phyloP scores from a whole-genome alignment of 2,888 invertebrate genomes.

The Bombylius major region DNA sequence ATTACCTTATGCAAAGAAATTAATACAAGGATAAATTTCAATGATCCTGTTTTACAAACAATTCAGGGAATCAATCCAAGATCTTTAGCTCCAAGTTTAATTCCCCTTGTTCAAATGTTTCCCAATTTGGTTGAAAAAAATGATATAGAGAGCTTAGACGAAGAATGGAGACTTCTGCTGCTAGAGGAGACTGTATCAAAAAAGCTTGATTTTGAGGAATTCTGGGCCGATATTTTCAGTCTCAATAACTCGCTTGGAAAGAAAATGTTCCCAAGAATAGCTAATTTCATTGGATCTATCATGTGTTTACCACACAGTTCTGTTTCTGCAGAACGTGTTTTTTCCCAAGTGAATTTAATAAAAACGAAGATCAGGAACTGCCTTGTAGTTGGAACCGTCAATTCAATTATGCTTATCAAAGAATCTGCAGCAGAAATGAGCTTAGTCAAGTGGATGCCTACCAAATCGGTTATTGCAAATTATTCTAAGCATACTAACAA shows the following conservation, averaged over 20 bases:
- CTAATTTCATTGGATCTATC: not conserved
- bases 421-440: not conserved
- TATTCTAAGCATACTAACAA: too few species aligned
- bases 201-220: not conserved
- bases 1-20: not conserved
- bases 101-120: not conserved
- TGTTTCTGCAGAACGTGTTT: not conserved
- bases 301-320: not conserved
- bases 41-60: not conserved
- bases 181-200: not conserved
- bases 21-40: not conserved
- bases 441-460: too few species aligned
- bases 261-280: not conserved
- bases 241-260: not conserved
- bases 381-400: not conserved
- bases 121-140: not conserved
- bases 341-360: not conserved
- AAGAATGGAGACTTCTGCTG: not conserved
- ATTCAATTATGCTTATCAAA: not conserved
- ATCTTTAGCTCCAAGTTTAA: not conserved
- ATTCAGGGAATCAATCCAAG: not conserved
- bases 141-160: not conserved
- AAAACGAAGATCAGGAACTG: not conserved
- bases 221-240: not conserved
- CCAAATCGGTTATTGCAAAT: too few species aligned